Evolutionary conservation across 2,888 invertebrate species (phyloP).

Genomic region (Tanaodytes sp.): DNA sequence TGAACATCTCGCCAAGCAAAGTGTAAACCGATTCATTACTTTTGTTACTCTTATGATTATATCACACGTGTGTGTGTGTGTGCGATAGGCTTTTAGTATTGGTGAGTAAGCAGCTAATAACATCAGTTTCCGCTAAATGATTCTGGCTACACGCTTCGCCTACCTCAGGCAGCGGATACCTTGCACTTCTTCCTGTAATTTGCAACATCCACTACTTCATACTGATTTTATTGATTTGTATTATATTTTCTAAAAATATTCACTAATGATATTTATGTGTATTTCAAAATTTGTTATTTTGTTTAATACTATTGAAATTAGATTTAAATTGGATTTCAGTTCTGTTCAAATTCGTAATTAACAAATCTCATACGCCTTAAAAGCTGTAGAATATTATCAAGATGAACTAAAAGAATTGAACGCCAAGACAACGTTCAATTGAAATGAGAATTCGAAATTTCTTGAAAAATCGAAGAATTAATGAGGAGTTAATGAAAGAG

Average conservation of each 20-base stretch:
- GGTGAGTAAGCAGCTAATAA: conserved; percentile 42
- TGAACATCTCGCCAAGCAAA: conserved; percentile 36
- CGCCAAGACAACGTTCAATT: too few relatives aligned
- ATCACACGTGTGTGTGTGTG: neutral
- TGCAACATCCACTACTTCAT: conserved; percentile 52
- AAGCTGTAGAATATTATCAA: too few relatives aligned
- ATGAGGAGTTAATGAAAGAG: conserved; percentile 32
- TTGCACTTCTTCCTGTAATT: conserved; percentile 57
- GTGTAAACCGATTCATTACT: conserved; percentile 46
- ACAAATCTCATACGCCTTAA: too few relatives aligned
- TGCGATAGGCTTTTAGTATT: conserved; percentile 18
- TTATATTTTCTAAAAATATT: too few relatives aligned
- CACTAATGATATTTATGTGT: too few relatives aligned
- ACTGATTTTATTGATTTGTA: too few relatives aligned
- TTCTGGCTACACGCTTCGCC: conserved; percentile 37
- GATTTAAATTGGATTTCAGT: too few relatives aligned
- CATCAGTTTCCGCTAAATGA: conserved; percentile 43
- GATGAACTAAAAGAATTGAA: too few relatives aligned
- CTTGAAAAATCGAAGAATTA: neutral
- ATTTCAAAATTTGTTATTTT: too few relatives aligned
- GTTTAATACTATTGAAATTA: too few relatives aligned
- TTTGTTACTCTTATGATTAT: conserved; percentile 40
- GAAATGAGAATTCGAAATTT: too few relatives aligned
- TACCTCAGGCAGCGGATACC: conserved; percentile 42
- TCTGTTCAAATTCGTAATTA: too few relatives aligned